Conservation (phyloP, 1,140 invertebrate genomes). For the Drosophila willistoni region DNA sequence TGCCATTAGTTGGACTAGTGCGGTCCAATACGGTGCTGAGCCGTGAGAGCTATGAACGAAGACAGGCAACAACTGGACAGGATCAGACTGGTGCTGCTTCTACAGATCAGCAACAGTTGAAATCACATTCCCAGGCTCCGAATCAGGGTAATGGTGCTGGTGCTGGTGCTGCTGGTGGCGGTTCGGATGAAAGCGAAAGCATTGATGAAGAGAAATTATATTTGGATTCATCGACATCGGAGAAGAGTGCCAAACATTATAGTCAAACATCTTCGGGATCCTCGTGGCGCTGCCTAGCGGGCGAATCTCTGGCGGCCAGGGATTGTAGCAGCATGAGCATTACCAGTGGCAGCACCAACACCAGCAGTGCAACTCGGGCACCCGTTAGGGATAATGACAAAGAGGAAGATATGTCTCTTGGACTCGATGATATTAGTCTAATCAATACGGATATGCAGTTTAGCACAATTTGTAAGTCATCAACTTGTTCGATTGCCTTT, state of each 20-base stretch:
- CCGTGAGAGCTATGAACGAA: conserved; percentile 66
- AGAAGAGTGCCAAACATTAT: conserved; percentile 81
- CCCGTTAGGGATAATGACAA: conserved; percentile 28
- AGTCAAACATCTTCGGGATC: conserved; percentile 84
- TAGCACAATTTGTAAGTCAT: conserved; percentile 75
- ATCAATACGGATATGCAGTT: conserved; percentile 73
- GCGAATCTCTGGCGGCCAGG: conserved; percentile 86
- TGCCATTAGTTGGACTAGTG: conserved; percentile 70
- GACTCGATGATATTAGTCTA: conserved; percentile 67
- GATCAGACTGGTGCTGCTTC: background rate
- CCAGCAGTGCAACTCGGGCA: conserved; percentile 84
- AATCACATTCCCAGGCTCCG: conserved; percentile 28
- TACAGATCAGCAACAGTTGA: conserved; percentile 16
- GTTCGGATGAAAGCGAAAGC: conserved; percentile 76
- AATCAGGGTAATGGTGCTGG: conserved; percentile 17
- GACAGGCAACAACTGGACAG: conserved; percentile 36
- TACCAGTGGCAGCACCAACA: conserved; percentile 85
- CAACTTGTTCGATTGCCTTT: no score
- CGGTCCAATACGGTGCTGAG: conserved; percentile 80
- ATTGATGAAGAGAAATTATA: conserved; percentile 81
- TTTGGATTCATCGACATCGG: conserved; percentile 78
- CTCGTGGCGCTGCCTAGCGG: conserved; percentile 85
- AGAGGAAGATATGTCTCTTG: conserved; percentile 65
- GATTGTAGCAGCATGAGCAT: conserved; percentile 85
- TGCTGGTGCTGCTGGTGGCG: no score